Evolutionary conservation across 2,113 vertebrate genomes (phyloP).

Genomic region (Anarhynchus alexandrinus): DNA sequence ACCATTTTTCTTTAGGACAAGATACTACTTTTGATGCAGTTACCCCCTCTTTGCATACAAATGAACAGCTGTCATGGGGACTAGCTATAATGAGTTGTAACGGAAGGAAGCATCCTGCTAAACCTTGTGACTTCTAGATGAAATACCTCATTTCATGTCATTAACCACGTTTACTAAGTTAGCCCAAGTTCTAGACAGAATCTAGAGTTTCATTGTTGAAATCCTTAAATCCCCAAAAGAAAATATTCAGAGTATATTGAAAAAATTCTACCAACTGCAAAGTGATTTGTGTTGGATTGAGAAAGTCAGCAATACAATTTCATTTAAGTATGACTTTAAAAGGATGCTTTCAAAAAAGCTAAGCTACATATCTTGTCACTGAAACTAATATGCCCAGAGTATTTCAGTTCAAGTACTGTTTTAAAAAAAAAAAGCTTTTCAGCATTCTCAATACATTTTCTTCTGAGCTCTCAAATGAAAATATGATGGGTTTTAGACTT

Average conservation of each 20-base stretch:
- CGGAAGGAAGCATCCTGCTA: not conserved
- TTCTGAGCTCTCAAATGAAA: not conserved
- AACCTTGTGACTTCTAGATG: not conserved
- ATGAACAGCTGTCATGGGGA: not conserved
- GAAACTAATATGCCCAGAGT: not conserved
- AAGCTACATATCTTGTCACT: not conserved
- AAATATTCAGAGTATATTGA: not conserved
- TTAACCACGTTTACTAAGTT: not conserved
- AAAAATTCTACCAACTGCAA: not conserved
- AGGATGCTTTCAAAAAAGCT: not conserved
- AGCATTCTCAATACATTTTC: not conserved
- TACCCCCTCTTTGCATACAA: not conserved
- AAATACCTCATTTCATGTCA: not conserved
- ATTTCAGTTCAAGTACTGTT: not conserved
- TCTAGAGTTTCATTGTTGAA: not conserved
- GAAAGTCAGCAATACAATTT: not conserved
- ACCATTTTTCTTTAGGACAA: not conserved
- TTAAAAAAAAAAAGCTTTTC: not conserved
- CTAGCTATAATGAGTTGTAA: not conserved
- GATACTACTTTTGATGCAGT: not conserved
- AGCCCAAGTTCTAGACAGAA: not conserved
- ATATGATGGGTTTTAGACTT: not conserved
- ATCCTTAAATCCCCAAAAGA: not conserved
- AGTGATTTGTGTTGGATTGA: not conserved
- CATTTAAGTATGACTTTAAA: not conserved